A percentile compares a stretch with the other conserved stretches of the same genome.
Evolutionary conservation across 2,888 invertebrate species (phyloP).

Genomic region (Hedychridium roseum): DNA sequence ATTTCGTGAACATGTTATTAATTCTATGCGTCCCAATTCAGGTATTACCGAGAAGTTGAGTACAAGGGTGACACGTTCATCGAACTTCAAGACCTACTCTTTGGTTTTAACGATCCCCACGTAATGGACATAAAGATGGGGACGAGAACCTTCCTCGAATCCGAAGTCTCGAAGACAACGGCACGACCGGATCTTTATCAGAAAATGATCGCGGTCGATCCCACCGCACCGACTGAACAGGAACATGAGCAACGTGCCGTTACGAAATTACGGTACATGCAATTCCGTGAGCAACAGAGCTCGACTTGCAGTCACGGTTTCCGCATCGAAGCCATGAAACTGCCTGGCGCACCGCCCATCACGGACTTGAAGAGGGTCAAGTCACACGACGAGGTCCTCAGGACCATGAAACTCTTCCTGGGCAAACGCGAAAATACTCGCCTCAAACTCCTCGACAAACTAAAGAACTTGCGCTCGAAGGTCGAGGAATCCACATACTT

Average conservation of each 20-base stretch:
- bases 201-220: conserved; percentile 94
- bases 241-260: conserved; percentile 85
- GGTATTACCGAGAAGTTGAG: conserved; percentile 82
- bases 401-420: conserved; percentile 80
- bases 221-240: conserved; percentile 82
- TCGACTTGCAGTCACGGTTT: conserved; percentile 94
- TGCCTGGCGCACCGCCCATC: conserved; percentile 81
- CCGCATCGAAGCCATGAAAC: conserved; percentile 93
- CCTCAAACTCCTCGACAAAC: conserved; percentile 74
- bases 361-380: conserved; percentile 90
- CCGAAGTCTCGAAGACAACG: conserved; percentile 88
- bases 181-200: conserved; percentile 89
- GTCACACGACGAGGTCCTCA: conserved; percentile 76
- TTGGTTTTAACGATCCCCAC: conserved; percentile 89
- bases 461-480: conserved; percentile 78
- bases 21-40: conserved; percentile 10
- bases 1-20: background rate
- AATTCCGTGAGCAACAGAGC: conserved; percentile 92
- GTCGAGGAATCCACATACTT: conserved; percentile 89
- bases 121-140: conserved; percentile 99
- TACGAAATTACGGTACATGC: conserved; percentile 96
- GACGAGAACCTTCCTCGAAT: conserved; percentile 92
- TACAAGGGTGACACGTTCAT: conserved; percentile 86
- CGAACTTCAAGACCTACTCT: conserved; percentile 92
- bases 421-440: conserved; percentile 72